Evolutionary conservation across 2,797 vertebrate genomes (phyloP), one percentile per base, ranked within the genome.

Genomic region (Microchirus variegatus): DNA sequence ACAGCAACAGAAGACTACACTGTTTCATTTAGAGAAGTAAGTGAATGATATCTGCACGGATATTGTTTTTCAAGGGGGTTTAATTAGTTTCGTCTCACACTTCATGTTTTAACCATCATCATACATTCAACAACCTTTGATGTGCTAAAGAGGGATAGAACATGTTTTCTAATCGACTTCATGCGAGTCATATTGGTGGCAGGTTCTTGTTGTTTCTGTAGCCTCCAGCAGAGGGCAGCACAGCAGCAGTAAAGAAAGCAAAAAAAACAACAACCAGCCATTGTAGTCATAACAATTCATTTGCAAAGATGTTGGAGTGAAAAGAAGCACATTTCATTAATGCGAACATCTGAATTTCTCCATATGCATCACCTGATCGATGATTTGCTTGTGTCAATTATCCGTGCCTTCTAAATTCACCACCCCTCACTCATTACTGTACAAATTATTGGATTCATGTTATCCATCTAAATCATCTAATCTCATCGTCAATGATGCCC

Each of bases 141-240:
- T 22, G 22, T 22, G 3, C 22, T 22, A n/a, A n/a, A n/a, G n/a
- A n/a, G 22, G 22, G 5, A 3, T 22, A 22, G 3, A 22, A 22
- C 22, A 22, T 22, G 22, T 3, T 22, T 1, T 22, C 3, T 22
- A 22, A 22, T 22, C 5, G 22, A 22, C 22, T 22, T 22, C 22
- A 22, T 22, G 22, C 5, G 22, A 22, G 22, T 56, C 52, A 11
- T 53, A 51, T 64, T 53, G 9, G 9, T 40, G 9, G 9, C 38
- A 41, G 19, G 41, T 17, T 43, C 14, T 55, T 12, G 10, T 43
- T 2, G 2, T 53, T 15, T 18, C 2, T 10, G 11, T 22, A 11
- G 11, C n/a, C 14, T 54, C 88, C 92, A 90, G 80, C 44, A 92
- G 92, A 92, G 92, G 90, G 92, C 92, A 92, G 91, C 90, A 85